Evolutionary conservation across 2,888 invertebrate genomes (phyloP).

Genomic region (Clitarchus hookeri): DNA sequence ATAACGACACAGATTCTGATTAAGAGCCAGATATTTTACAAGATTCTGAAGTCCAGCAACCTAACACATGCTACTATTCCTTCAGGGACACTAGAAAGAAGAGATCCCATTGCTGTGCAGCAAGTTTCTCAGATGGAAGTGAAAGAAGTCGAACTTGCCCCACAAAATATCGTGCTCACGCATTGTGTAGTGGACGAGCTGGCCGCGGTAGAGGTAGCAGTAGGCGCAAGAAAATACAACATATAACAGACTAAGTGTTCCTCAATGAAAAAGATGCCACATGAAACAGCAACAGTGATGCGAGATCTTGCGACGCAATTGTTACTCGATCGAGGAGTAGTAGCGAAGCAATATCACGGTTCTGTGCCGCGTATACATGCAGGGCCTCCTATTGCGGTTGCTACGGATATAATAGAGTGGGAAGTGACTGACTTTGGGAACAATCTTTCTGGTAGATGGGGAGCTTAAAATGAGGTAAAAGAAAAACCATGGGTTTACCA

Average conservation of each 20-base stretch:
- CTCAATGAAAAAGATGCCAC: background rate
- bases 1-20: too few relatives aligned
- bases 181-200: background rate
- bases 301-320: background rate
- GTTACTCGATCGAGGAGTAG: too few relatives aligned
- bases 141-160: background rate
- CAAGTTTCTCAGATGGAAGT: slow-evolving; percentile 8
- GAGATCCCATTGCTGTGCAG: background rate
- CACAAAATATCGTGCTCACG: background rate
- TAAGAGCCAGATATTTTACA: too few relatives aligned
- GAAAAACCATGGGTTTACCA: too few relatives aligned
- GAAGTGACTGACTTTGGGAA: too few relatives aligned
- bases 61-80: background rate
- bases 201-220: background rate
- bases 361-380: too few relatives aligned
- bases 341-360: too few relatives aligned
- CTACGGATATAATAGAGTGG: too few relatives aligned
- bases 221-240: background rate
- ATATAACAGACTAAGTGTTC: background rate
- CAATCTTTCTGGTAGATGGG: too few relatives aligned
- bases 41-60: too few relatives aligned
- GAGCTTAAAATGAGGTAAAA: too few relatives aligned
- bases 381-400: too few relatives aligned
- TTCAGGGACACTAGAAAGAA: background rate
- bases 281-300: background rate